Evolutionary conservation across 2,113 vertebrate genomes (phyloP).

Genomic region (Chloroceryle aenea): DNA sequence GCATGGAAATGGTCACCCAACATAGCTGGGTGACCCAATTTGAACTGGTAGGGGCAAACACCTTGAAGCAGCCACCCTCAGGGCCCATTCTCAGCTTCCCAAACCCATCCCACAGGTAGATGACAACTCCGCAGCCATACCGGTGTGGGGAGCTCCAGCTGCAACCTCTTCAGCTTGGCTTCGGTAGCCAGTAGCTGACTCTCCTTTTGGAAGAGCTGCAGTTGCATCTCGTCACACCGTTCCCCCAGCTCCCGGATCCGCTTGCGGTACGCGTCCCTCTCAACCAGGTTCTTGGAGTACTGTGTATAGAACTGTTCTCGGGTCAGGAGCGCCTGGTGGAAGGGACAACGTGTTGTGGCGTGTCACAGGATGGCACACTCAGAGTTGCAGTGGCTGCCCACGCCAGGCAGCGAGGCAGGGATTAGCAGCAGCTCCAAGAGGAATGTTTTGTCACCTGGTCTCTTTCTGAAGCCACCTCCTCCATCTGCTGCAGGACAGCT

Average conservation of each 20-base stretch:
- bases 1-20: neutral
- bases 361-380: neutral
- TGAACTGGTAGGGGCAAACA: neutral
- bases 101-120: accelerated
- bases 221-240: conserved; percentile 84
- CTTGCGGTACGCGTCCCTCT: conserved; percentile 89
- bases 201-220: conserved; percentile 86
- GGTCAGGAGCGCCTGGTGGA: conserved; percentile 77
- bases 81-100: neutral
- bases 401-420: neutral
- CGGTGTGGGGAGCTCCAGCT: conserved; percentile 61
- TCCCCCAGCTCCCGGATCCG: conserved; percentile 85
- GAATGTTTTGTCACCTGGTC: conserved; percentile 81
- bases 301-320: conserved; percentile 84
- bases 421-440: neutral
- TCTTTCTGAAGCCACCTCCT: conserved; percentile 88
- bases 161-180: conserved; percentile 77
- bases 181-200: conserved; percentile 81
- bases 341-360: accelerated
- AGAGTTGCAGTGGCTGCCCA: neutral
- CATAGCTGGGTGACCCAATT: neutral
- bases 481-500: conserved; percentile 87
- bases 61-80: neutral
- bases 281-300: conserved; percentile 80
- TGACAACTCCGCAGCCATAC: conserved; percentile 5